phyloP scores from a whole-genome alignment of 2,797 vertebrate genomes.

The Erithacus rubecula region DNA sequence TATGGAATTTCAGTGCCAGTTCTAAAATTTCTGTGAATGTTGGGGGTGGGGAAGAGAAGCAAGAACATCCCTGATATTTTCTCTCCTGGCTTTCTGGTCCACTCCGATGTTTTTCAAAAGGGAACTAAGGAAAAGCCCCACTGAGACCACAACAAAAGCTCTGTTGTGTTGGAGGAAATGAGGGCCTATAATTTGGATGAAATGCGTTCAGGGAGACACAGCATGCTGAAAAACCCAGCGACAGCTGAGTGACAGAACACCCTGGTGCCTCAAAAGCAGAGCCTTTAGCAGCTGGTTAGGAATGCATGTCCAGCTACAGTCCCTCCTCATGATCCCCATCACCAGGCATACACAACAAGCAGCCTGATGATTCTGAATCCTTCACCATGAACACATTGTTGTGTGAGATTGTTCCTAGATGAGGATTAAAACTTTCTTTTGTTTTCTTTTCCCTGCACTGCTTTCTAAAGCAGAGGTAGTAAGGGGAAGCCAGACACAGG shows the following conservation, averaged over 20 bases:
- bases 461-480: neutral
- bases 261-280: neutral
- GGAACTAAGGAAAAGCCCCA: conserved; percentile 54
- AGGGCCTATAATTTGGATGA: conserved; percentile 45
- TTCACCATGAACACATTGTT: neutral
- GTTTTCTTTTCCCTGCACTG: neutral
- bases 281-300: conserved; percentile 6
- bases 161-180: conserved; percentile 58
- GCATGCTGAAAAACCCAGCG: neutral
- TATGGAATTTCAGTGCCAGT: neutral
- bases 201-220: neutral
- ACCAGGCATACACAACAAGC: neutral
- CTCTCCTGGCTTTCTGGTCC: neutral
- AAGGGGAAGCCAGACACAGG: neutral
- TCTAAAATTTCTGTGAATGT: neutral
- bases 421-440: neutral
- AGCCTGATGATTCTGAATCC: neutral
- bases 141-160: conserved; percentile 56
- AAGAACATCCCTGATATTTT: conserved; percentile 4
- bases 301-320: neutral
- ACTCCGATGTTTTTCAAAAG: neutral
- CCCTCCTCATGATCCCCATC: neutral
- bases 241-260: conserved; percentile 38
- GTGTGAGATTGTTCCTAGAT: neutral
- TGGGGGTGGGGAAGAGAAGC: neutral